Evolutionary conservation across 2,113 vertebrate genomes (phyloP).

Genomic region (Protobothrops mucrosquamatus): DNA sequence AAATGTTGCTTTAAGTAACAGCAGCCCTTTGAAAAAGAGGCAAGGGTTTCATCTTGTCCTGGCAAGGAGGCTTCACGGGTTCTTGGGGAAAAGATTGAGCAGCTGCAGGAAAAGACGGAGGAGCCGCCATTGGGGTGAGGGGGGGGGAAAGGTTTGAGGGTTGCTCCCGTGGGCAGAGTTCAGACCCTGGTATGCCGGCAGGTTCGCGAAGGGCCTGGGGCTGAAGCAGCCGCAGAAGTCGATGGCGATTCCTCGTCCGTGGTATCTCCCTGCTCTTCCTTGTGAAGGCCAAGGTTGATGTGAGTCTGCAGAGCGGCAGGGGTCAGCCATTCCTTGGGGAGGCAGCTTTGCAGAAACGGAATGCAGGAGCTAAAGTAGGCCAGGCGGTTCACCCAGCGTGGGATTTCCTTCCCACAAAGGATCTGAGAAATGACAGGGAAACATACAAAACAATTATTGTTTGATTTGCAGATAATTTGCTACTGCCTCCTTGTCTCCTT

Average conservation of each 20-base stretch:
- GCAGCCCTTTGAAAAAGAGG: slow-evolving; percentile 39
- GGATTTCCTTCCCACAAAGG: slow-evolving; percentile 87
- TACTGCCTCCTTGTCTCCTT: not conserved
- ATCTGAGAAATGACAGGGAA: slow-evolving; percentile 69
- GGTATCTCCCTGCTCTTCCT: slow-evolving; percentile 80
- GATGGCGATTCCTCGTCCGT: slow-evolving; percentile 81
- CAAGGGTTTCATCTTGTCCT: slow-evolving; percentile 14
- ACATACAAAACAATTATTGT: not conserved
- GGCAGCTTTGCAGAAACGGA: slow-evolving; percentile 92
- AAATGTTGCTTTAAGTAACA: slow-evolving; percentile 27
- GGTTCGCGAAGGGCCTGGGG: slow-evolving; percentile 77
- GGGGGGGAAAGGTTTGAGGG: not conserved
- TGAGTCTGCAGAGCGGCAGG: slow-evolving; percentile 91
- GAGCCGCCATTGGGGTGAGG: not conserved
- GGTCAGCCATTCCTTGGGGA: slow-evolving; percentile 90
- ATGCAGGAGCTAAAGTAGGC: slow-evolving; percentile 94
- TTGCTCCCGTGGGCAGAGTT: slow-evolving; percentile 28
- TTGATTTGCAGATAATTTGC: slow-evolving; percentile 6
- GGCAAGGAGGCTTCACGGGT: not conserved
- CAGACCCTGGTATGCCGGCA: slow-evolving; percentile 87
- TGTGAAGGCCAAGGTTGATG: slow-evolving; percentile 87
- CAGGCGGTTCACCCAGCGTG: slow-evolving; percentile 89
- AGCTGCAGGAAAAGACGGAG: fast-evolving
- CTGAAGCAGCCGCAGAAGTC: slow-evolving; percentile 61
- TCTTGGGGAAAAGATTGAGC: not conserved